Evolutionary conservation across 2,797 vertebrate species (phyloP).

Genomic region (Pogoniulus pusillus): DNA sequence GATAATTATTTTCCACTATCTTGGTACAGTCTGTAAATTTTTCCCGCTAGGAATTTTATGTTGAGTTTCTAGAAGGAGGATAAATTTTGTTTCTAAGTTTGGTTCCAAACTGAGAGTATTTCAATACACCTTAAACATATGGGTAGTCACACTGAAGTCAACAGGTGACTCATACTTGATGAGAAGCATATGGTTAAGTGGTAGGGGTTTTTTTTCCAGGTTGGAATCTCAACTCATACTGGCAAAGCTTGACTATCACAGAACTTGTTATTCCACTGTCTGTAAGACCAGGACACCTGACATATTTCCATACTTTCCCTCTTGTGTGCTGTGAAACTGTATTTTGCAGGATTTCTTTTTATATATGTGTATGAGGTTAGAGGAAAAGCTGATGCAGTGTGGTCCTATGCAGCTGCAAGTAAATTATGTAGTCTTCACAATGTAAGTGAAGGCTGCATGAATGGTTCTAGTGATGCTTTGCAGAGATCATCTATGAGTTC

Average conservation of each 20-base stretch:
- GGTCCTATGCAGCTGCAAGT: background rate
- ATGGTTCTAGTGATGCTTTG: background rate
- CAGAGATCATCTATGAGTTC: background rate
- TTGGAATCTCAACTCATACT: background rate
- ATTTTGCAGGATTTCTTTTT: background rate
- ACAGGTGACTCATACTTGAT: slow-evolving; percentile 37
- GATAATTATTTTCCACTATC: background rate
- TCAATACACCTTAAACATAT: slow-evolving; percentile 20
- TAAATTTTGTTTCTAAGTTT: background rate
- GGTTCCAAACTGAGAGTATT: background rate
- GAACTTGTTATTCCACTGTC: background rate
- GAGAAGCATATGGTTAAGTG: slow-evolving; percentile 19
- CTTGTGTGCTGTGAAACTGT: background rate
- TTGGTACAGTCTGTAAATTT: background rate
- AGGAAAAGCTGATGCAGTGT: background rate
- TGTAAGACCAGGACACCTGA: background rate
- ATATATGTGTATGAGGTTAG: background rate
- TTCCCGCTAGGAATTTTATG: background rate
- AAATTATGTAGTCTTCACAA: background rate
- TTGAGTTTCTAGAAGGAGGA: background rate
- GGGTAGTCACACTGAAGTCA: slow-evolving; percentile 15
- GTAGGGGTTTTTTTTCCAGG: background rate
- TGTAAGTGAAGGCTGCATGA: background rate
- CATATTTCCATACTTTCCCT: background rate
- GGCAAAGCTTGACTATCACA: background rate